Percentiles rank a stretch among this genome's conserved stretches.
Conservation (phyloP, 2,113 vertebrate species). For the Egretta garzetta region DNA sequence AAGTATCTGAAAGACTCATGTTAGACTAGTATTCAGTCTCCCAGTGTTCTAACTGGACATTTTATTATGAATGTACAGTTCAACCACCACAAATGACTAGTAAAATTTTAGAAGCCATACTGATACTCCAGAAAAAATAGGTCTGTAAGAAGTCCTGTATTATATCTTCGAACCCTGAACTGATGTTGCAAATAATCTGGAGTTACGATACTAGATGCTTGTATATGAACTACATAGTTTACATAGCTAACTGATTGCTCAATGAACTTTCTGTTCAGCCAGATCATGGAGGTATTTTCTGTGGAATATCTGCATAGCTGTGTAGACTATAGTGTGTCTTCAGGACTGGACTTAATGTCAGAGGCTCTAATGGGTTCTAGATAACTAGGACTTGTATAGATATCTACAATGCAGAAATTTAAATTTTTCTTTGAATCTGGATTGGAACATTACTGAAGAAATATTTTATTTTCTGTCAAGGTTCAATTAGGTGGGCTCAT, state of each 20-base stretch:
- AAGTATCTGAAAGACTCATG: neutral
- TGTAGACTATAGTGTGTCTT: neutral
- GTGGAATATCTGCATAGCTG: neutral
- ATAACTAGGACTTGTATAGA: neutral
- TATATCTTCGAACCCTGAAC: neutral
- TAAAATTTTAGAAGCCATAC: neutral
- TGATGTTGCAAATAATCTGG: neutral
- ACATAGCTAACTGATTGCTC: neutral
- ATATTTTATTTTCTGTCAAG: neutral
- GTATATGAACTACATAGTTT: accelerated
- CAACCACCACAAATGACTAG: neutral
- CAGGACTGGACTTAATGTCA: neutral
- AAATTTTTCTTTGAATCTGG: neutral
- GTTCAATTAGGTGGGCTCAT: neutral
- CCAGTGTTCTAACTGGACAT: neutral
- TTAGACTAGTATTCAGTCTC: neutral
- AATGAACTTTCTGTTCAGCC: neutral
- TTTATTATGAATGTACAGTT: neutral
- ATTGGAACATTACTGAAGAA: too few species aligned
- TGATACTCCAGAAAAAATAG: neutral
- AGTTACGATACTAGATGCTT: neutral
- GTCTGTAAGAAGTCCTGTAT: neutral
- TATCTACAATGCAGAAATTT: neutral
- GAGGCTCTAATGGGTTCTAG: neutral
- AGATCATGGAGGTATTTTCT: neutral